These are phyloP conservation scores for Baronia brevicornis DNA, from an alignment of 2,888 invertebrate genomes.

Conservation along the genomic window DNA sequence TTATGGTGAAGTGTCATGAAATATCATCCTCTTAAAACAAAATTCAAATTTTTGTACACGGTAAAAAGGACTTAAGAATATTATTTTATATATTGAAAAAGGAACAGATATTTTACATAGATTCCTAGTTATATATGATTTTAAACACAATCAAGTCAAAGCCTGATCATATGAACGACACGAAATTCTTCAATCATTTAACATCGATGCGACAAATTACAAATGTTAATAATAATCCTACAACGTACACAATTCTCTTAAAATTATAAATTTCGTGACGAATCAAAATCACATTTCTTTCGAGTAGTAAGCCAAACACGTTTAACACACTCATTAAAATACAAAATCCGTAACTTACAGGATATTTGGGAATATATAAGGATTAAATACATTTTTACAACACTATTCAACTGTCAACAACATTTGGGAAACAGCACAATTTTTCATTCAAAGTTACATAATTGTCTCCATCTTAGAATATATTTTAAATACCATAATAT, in stretches of 20 bases:
- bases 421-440: conserved; percentile 42
- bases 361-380: conserved; percentile 45
- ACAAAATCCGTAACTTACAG: conserved; percentile 40
- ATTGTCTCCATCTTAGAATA: not conserved
- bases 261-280: conserved; percentile 3
- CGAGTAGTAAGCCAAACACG: conserved; percentile 1
- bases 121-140: too few species aligned
- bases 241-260: conserved; percentile 8
- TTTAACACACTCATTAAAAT: conserved; percentile 18
- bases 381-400: conserved; percentile 62
- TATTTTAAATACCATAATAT: not conserved
- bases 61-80: too few species aligned
- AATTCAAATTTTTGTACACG: too few species aligned
- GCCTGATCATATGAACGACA: too few species aligned
- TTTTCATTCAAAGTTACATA: conserved; percentile 14
- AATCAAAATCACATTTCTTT: not conserved
- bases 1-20: too few species aligned
- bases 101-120: too few species aligned
- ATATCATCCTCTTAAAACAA: too few species aligned
- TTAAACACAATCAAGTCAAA: too few species aligned
- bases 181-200: conserved; percentile 7
- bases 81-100: too few species aligned
- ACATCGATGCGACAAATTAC: conserved; percentile 9
- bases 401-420: conserved; percentile 59
- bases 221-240: conserved; percentile 9